phyloP scores from a whole-genome alignment of 2,888 invertebrate species.

The Pristionchus entomophagus region DNA sequence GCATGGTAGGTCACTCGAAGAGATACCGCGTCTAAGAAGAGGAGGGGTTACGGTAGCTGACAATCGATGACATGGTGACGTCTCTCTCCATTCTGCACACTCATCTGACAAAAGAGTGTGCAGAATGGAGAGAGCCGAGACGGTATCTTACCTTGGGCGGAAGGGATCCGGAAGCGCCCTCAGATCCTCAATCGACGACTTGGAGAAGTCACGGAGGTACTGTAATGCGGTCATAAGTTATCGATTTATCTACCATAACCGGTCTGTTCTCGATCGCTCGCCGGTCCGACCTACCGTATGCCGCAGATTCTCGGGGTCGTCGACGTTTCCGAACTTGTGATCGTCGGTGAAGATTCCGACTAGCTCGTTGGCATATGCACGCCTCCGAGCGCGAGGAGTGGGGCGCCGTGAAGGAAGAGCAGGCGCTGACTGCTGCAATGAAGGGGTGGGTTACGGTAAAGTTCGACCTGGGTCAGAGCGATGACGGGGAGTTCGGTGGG shows the following conservation, averaged over 20 bases:
- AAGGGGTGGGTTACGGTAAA: neutral
- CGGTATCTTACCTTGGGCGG: constrained; percentile 8
- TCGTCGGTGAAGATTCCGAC: neutral
- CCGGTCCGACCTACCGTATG: neutral
- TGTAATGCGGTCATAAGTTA: constrained; percentile 2
- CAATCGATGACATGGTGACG: neutral
- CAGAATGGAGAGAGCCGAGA: neutral
- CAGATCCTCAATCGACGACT: constrained; percentile 13
- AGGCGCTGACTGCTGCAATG: too few species aligned
- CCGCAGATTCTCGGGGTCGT: constrained; percentile 8
- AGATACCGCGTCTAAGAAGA: constrained; percentile 5
- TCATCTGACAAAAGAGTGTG: neutral
- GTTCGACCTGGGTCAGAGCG: neutral
- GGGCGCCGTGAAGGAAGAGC: neutral
- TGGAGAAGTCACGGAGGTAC: constrained; percentile 27
- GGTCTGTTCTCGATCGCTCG: neutral
- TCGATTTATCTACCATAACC: too few species aligned
- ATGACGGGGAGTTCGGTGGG: neutral
- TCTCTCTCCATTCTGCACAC: neutral
- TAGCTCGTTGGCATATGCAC: neutral
- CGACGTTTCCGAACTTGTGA: neutral
- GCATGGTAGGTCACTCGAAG: constrained; percentile 14
- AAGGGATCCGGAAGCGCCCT: constrained; percentile 3
- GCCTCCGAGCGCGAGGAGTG: neutral
- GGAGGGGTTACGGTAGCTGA: neutral